Evolutionary conservation across 2,797 vertebrate genomes (phyloP).

Genomic region (Urophycis tenuis): DNA sequence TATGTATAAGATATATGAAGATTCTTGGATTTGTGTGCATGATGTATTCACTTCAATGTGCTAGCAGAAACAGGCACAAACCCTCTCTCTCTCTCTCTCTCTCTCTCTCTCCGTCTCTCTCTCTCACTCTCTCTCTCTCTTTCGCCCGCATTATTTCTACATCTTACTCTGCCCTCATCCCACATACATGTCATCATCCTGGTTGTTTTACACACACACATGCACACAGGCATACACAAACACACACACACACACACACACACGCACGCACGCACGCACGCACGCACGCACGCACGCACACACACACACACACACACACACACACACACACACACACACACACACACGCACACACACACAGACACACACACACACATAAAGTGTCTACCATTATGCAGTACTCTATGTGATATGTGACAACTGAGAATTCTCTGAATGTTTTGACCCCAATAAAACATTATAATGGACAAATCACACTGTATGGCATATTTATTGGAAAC

Average conservation of each 20-base stretch:
- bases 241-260: slow-evolving; percentile 11
- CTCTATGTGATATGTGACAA: neutral
- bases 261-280: neutral
- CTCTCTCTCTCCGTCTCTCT: no score
- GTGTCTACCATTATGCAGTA: neutral
- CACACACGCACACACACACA: slow-evolving; percentile 11
- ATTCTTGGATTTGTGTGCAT: slow-evolving; percentile 25
- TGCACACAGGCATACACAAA: neutral
- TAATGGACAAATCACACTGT: neutral
- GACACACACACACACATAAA: slow-evolving; percentile 6
- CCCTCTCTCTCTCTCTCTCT: neutral
- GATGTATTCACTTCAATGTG: slow-evolving; percentile 3
- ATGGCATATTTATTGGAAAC: neutral
- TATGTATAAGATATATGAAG: slow-evolving; percentile 30
- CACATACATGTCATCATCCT: neutral
- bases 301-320: slow-evolving; percentile 13
- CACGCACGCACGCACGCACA: slow-evolving; percentile 1
- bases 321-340: slow-evolving; percentile 8
- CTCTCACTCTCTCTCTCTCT: neutral
- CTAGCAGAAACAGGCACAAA: neutral
- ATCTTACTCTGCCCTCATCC: neutral
- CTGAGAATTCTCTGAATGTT: neutral
- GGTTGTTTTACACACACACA: neutral
- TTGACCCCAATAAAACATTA: neutral
- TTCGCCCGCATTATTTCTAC: neutral